Base-by-base conservation (phyloP, 1,140 invertebrate species). In the Caenorhabditis briggsae region DNA sequence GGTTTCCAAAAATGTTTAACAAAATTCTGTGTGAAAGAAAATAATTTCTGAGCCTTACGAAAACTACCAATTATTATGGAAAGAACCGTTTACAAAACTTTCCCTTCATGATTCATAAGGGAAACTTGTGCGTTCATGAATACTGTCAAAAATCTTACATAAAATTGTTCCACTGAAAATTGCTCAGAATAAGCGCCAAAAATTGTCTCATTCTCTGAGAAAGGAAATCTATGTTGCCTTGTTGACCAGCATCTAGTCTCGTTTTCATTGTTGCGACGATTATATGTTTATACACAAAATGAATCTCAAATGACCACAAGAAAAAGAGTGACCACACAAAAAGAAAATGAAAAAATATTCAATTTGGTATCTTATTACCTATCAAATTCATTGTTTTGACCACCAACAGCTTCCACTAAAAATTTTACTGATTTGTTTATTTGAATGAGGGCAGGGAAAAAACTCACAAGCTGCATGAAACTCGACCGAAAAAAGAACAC, bases 331-430 rank as follows among this genome's bases (percentile, higher is more conserved):
- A 78, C 70, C 70, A 25, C 70, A 78, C 70, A 78, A 78, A 46
- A 78, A 20, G 70, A 78, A 78, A 78, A 65, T 65, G 9, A 25
- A 65, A 16, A 33, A 14, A 14, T 25, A 33, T 20, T 25, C n/a
- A n/a, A 11, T 9, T 2, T 7, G 70, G 70, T 78, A n/a, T 78
- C 70, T 78, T 78, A 78, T 78, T 78, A 78, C 70, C 70, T 46
- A 74, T 74, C 41, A 43, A 43, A 48, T 74, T 74, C 23, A 74
- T 18, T 74, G 65, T 46, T 46, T 46, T 46, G 18, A 58, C 56
- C 65, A 46, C 18, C 43, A 33, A 18, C 23, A 33, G 41, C 65
- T 8, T 12, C 65, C 33, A 41, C 59, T 64, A 64, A 64, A 64
- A 64, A 64, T 64, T 33, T 0, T 12, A 33, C 8, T 25, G 8